phyloP scores from a whole-genome alignment of 2,797 vertebrate species.

The Rhynchonycteris naso region DNA sequence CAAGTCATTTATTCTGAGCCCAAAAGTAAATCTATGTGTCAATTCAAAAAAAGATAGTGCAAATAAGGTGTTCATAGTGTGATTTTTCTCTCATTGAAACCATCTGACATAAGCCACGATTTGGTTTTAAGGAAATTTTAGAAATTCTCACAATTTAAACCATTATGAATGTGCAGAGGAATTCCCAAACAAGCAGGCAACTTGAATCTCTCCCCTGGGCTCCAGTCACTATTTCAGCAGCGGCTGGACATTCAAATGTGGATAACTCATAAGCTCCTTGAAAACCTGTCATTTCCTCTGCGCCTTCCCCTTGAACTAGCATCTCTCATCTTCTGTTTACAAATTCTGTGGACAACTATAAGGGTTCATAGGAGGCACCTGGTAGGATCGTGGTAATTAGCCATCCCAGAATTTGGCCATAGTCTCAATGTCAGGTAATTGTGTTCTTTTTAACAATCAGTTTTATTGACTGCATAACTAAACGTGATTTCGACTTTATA shows the following conservation, averaged over 20 bases:
- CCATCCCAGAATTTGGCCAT: background rate
- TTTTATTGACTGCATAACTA: constrained; percentile 17
- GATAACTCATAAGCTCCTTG: background rate
- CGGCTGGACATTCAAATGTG: background rate
- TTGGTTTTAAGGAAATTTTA: constrained; percentile 36
- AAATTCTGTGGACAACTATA: background rate
- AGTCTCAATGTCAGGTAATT: background rate
- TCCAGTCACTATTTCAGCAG: background rate
- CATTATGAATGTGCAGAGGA: background rate
- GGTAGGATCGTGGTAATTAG: background rate
- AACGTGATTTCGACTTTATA: constrained; percentile 6
- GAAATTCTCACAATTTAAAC: constrained; percentile 29
- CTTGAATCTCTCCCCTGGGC: background rate
- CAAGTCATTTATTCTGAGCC: constrained; percentile 76
- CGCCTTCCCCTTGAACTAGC: background rate
- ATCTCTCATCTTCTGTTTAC: background rate
- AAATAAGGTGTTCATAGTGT: constrained; percentile 41
- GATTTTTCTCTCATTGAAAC: background rate
- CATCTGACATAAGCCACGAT: background rate
- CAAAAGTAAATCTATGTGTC: constrained; percentile 74
- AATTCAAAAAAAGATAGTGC: constrained; percentile 47
- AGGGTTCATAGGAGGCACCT: background rate
- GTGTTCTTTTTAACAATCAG: background rate
- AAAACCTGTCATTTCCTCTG: background rate
- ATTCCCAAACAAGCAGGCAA: background rate